Base-by-base conservation (phyloP, 1,140 invertebrate genomes). In the Hylaeus volcanicus region DNA sequence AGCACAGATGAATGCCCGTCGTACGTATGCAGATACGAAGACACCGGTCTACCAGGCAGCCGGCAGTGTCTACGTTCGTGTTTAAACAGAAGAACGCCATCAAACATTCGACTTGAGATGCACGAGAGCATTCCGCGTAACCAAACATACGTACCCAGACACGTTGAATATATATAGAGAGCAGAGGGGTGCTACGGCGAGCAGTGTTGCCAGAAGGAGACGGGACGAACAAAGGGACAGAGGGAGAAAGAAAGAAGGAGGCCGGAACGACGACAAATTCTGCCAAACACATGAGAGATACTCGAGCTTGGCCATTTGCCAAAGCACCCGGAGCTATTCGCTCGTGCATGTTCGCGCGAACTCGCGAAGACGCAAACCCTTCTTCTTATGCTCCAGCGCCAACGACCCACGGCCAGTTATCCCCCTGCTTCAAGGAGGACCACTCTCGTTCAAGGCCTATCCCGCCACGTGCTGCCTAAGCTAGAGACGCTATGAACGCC, bases 261-360 rank as follows among this genome's bases (percentile, higher is more conserved):
- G 64, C 1, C 26, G 53, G 55, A 43, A 55, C n/a, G 77, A 74
- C 65, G 88, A 88, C 86, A 89, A 89, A 89, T 89, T 86, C 80
- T 87, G 85, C 81, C 88, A 89, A 89, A 89, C 85, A 88, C 88
- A 87, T 73, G 84, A 84, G 85, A 88, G 81, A 88, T 87, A 87
- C 87, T 88, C 26, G 71, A 83, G 85, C 78, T 26, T 89, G 88
- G 88, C 86, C 77, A 72, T 26, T 82, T 74, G 88, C 88, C 88
- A 89, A 87, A 79, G 80, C 81, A 84, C 78, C 81, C 81, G 76
- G 65, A 43, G 73, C 82, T 78, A 81, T 78, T 85, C 83, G 75
- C 69, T 83, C 83, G 65, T 83, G 41, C 78, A 74, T 73, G 85
- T 83, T 80, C 79, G 41, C 68, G 69, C 61, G 81, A 88, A 74